Percentiles rank a stretch among this genome's conserved stretches.
Evolutionary conservation across 2,113 vertebrate genomes (phyloP).

Genomic region (Paramisgurnus dabryanus): DNA sequence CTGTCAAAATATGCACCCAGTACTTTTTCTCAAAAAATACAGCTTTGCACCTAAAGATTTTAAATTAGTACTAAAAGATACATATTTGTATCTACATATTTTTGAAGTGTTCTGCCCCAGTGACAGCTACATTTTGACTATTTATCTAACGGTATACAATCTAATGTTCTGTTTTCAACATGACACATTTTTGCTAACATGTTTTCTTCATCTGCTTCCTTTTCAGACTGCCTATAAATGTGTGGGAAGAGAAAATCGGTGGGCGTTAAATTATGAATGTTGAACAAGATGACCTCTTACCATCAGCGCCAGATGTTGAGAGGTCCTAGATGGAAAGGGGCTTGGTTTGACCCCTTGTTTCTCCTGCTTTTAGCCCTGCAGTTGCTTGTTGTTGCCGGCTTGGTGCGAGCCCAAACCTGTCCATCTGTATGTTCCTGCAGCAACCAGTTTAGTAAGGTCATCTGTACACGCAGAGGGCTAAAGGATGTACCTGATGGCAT

Average conservation of each 20-base stretch:
- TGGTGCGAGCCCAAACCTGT: conserved; percentile 80
- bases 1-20: too few species aligned
- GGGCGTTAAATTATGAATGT: conserved; percentile 99
- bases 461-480: conserved; percentile 75
- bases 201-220: conserved; percentile 50
- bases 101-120: not conserved
- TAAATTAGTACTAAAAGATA: too few species aligned
- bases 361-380: conserved; percentile 96
- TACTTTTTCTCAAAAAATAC: too few species aligned
- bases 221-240: conserved; percentile 76
- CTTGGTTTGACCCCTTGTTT: conserved; percentile 96
- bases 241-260: conserved; percentile 76
- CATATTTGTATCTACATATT: too few species aligned
- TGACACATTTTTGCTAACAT: conserved; percentile 13
- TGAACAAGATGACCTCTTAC: conserved; percentile 99
- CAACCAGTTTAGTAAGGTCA: conserved; percentile 81
- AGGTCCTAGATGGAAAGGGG: conserved; percentile 99
- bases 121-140: too few species aligned
- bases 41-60: too few species aligned
- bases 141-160: not conserved
- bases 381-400: conserved; percentile 93
- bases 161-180: conserved; percentile 17
- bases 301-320: conserved; percentile 99
- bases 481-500: conserved; percentile 78
- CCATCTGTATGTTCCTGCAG: conserved; percentile 79